A percentile compares a stretch with the other conserved stretches of the same genome.
Conservation (phyloP, 2,113 vertebrate species). For the Tauraco erythrolophus region DNA sequence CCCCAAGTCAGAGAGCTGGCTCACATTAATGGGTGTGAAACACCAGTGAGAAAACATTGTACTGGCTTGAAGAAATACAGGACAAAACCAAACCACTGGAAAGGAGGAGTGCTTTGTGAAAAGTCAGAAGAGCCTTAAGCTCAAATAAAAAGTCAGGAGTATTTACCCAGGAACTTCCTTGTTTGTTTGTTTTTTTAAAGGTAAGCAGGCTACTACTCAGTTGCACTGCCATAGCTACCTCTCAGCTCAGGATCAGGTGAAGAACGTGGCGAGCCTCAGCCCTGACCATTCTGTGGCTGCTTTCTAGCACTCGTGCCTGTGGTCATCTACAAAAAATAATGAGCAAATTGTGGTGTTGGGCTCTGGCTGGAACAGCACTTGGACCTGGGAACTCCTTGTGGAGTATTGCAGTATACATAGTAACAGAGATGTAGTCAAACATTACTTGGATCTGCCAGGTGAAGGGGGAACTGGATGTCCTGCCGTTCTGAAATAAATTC, state of each 20-base stretch:
- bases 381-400: neutral
- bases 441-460: neutral
- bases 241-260: neutral
- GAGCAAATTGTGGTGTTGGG: fast-evolving
- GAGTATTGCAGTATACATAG: neutral
- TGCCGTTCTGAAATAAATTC: neutral
- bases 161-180: neutral
- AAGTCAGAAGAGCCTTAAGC: neutral
- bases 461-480: neutral
- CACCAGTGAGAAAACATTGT: neutral
- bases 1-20: neutral
- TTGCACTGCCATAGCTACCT: neutral
- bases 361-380: neutral
- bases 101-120: neutral
- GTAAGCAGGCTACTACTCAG: neutral
- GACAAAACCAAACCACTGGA: neutral
- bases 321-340: neutral
- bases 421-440: neutral
- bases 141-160: neutral
- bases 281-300: neutral
- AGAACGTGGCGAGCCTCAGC: neutral
- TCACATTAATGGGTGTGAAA: neutral
- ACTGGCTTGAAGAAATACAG: neutral
- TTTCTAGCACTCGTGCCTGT: neutral
- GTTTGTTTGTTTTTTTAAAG: neutral